Base-by-base conservation (phyloP, 2,797 vertebrate genomes). In the Sebastolobus alascanus region DNA sequence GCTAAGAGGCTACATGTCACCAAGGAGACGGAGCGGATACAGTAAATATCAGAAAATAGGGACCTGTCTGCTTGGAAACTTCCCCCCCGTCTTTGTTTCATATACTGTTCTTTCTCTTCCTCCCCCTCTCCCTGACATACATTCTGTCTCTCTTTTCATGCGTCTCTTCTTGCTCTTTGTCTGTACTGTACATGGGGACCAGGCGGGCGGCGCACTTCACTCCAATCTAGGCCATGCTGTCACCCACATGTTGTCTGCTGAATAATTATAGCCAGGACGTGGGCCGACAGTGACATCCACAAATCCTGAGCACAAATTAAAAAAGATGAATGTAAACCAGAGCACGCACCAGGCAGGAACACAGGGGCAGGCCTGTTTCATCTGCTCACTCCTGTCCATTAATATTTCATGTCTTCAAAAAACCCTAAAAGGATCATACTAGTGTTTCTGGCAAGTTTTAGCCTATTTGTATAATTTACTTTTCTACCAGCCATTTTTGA, bases 171-270 rank as follows among this genome's bases (percentile, higher is more conserved):
- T 13, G 50, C 25, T 55, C 74, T 74, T 71, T 78, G 79, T 75
- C 79, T 73, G 11, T 10, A 55, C 43, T 63, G 56, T 68, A 40
- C 43, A n/a, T 13, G 6, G 33, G 52, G 59, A 70, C 54, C 64
- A 16, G 78, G 33, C 66, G 9, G 40, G 8, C 54, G 7, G 66
- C 35, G 6, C 4, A 27, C 67, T 71, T 74, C 68, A 43, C 69
- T 76, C 68, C 29, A 58, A 86, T 77, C 75, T 84, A 78, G 82
- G 77, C 74, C 80, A 83, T 20, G 65, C 73, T 71, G 77, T 87
- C 80, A 76, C 60, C 74, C 73, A 63, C 84, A 71, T 59, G 85
- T 63, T 73, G 78, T 82, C 83, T 73, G 61, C 68, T 74, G 77
- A 87, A 81, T 82, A 80, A 84, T 80, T 78, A 84, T 2, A 71